These are phyloP conservation scores for Apodemia zela DNA, from an alignment of 2,888 invertebrate species.

Conservation along the genomic window DNA sequence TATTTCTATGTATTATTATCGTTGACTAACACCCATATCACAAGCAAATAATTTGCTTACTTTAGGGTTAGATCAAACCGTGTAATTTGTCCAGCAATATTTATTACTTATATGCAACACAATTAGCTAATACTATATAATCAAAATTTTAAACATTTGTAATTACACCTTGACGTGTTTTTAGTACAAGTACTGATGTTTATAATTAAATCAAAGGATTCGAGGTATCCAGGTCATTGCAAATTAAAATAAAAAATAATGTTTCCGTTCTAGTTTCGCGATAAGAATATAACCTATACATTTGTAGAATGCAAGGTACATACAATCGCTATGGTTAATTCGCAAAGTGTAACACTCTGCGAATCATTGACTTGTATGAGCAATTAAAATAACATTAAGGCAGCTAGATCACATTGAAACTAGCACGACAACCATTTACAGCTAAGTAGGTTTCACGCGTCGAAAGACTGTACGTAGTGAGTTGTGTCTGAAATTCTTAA, in stretches of 20 bases:
- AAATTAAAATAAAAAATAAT: conserved; percentile 14
- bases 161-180: background rate
- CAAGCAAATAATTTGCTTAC: no score
- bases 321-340: conserved; percentile 16
- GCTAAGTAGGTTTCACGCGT: conserved; percentile 20
- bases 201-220: conserved; percentile 6
- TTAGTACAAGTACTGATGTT: background rate
- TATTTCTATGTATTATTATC: no score
- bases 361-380: conserved; percentile 33
- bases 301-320: conserved; percentile 8
- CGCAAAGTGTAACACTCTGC: conserved; percentile 11
- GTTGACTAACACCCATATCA: no score
- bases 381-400: conserved; percentile 35
- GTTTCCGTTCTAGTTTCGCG: conserved; percentile 13
- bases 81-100: no score
- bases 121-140: background rate
- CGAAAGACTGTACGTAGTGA: conserved; percentile 16
- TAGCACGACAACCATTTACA: conserved; percentile 27
- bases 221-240: conserved; percentile 6
- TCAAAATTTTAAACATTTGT: background rate
- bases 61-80: no score
- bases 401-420: conserved; percentile 25
- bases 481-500: background rate
- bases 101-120: no score
- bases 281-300: conserved; percentile 3